A percentile compares a stretch with the other conserved stretches of the same genome.
These are phyloP conservation scores for Setipinna tenuifilis DNA, from an alignment of 2,797 vertebrate genomes.

Conservation along the genomic window DNA sequence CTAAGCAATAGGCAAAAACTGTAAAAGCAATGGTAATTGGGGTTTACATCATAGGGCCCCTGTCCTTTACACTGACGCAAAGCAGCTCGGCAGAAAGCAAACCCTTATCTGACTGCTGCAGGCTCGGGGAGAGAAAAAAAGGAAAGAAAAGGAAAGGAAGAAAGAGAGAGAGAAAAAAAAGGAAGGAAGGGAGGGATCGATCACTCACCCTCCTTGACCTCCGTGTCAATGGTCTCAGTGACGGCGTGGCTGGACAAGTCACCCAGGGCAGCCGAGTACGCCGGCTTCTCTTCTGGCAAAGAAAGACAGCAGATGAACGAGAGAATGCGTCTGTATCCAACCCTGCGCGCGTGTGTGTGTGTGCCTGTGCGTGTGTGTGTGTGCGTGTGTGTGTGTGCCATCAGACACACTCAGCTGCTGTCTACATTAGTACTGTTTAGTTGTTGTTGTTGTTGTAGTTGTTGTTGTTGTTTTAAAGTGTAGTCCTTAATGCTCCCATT, in stretches of 20 bases:
- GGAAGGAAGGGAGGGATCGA: background rate
- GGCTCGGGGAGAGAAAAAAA: background rate
- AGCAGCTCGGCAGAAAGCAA: background rate
- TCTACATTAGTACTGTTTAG: no score
- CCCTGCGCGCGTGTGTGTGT: background rate
- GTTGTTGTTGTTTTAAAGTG: no score
- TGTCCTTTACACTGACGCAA: background rate
- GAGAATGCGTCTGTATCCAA: background rate
- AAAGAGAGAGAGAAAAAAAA: no score
- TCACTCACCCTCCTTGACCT: conserved; percentile 17
- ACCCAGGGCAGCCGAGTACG: background rate
- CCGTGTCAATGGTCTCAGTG: background rate
- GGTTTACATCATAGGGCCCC: background rate
- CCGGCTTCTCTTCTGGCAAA: background rate
- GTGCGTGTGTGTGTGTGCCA: no score
- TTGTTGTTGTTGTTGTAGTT: no score
- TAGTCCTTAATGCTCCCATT: no score
- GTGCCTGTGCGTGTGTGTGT: no score
- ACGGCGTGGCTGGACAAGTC: background rate
- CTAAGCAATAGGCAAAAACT: no score
- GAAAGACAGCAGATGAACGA: background rate
- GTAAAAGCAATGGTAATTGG: background rate
- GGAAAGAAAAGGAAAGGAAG: no score
- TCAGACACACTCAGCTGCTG: no score
- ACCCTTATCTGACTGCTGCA: background rate